Percentiles rank a stretch among this genome's conserved stretches.
Evolutionary conservation across 2,113 vertebrate species (phyloP).

Genomic region (Aix galericulata): DNA sequence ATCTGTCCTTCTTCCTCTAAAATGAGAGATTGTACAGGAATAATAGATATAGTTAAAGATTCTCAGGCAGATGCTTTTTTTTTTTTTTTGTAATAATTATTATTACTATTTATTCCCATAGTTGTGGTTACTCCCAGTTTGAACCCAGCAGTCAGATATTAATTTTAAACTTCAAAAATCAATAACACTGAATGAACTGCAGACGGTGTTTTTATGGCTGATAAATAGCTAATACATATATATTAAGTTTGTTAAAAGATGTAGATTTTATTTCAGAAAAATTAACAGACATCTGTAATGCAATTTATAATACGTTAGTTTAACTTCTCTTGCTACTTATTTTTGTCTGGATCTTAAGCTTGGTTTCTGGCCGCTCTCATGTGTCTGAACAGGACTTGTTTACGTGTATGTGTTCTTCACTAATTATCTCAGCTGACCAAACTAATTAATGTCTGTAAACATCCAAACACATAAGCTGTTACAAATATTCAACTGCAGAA

Average conservation of each 20-base stretch:
- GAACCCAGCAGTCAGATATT: not conserved
- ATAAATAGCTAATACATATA: not conserved
- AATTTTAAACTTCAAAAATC: not conserved
- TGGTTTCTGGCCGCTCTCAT: not conserved
- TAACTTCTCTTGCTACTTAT: not conserved
- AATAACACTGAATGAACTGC: not conserved
- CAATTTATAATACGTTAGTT: not conserved
- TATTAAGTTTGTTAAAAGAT: not conserved
- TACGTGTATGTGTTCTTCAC: not conserved
- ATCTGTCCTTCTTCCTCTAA: not conserved
- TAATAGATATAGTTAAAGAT: not conserved
- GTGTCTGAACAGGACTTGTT: not conserved
- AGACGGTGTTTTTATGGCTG: not conserved
- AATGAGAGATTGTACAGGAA: not conserved
- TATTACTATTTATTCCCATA: too few species aligned
- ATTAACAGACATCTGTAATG: conserved; percentile 5
- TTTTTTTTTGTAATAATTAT: too few species aligned
- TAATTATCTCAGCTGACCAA: not conserved
- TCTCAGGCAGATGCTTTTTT: not conserved
- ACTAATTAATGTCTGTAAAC: not conserved
- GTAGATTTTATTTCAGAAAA: not conserved
- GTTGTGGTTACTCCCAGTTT: not conserved
- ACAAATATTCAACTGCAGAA: not conserved
- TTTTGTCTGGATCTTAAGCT: not conserved
- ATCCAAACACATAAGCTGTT: not conserved